phyloP scores from a whole-genome alignment of 2,888 invertebrate species.

The Anthophora plumipes region DNA sequence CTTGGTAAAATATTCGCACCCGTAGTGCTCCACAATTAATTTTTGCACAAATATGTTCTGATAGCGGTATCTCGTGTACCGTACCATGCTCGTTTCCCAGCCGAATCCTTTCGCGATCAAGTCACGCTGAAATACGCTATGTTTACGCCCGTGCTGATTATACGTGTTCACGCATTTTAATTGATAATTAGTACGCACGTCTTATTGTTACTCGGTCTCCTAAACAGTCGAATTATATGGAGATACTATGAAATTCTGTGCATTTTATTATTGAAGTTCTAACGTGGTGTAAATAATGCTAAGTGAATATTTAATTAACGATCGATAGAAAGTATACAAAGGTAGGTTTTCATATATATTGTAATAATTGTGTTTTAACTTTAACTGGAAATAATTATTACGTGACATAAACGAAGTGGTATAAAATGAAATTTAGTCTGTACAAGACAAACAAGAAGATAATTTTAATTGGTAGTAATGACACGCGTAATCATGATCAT shows the following conservation, averaged over 20 bases:
- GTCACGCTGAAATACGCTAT: neutral
- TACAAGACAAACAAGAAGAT: slow-evolving; percentile 24
- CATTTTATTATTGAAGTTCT: neutral
- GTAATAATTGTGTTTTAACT: neutral
- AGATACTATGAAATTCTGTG: neutral
- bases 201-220: slow-evolving; percentile 3
- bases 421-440: neutral
- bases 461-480: slow-evolving; percentile 57
- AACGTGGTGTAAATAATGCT: neutral
- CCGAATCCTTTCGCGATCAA: neutral
- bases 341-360: neutral
- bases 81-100: neutral
- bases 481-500: slow-evolving; percentile 32
- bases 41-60: slow-evolving; percentile 40
- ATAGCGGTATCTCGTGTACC: slow-evolving; percentile 2
- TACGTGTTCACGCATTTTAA: slow-evolving; percentile 32
- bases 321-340: neutral
- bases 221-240: neutral
- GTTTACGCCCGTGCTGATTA: slow-evolving; percentile 32
- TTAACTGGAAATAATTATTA: neutral
- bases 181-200: slow-evolving; percentile 22
- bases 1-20: slow-evolving; percentile 49
- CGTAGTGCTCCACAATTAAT: slow-evolving; percentile 38
- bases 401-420: too few relatives aligned
- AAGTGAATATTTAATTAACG: neutral